Evolutionary conservation across 2,113 vertebrate genomes (phyloP).

Genomic region (Delphinus delphis): DNA sequence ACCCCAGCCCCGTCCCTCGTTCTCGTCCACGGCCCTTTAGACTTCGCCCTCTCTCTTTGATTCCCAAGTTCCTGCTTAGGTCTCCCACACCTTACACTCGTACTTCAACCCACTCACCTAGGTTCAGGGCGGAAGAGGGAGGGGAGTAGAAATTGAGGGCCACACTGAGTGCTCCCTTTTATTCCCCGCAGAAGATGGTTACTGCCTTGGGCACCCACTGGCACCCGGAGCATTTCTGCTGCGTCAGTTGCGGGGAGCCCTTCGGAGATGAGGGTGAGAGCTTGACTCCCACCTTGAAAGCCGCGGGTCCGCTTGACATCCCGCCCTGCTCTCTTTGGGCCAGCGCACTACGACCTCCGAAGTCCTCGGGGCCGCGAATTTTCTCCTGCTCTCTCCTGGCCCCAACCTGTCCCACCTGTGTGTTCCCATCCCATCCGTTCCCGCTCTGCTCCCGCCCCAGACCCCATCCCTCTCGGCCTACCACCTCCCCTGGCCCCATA

Average conservation of each 20-base stretch:
- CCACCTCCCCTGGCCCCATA: neutral
- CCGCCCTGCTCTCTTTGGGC: neutral
- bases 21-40: neutral
- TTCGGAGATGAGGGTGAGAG: slow-evolving; percentile 93
- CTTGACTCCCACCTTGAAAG: too few species aligned
- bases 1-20: neutral
- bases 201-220: slow-evolving; percentile 93
- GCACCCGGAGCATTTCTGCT: slow-evolving; percentile 96
- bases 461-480: neutral
- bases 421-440: neutral
- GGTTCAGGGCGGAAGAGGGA: neutral
- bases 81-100: neutral
- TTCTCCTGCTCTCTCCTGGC: neutral
- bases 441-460: rapidly evolving
- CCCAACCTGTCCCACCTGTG: rapidly evolving
- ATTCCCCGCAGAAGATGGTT: slow-evolving; percentile 91
- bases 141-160: neutral
- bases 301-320: neutral
- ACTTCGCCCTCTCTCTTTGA: neutral
- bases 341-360: neutral
- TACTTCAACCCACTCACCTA: neutral
- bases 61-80: neutral
- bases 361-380: neutral
- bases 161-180: neutral
- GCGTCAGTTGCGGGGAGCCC: slow-evolving; percentile 90